Conservation (phyloP, 2,113 vertebrate species). For the Protobothrops mucrosquamatus region DNA sequence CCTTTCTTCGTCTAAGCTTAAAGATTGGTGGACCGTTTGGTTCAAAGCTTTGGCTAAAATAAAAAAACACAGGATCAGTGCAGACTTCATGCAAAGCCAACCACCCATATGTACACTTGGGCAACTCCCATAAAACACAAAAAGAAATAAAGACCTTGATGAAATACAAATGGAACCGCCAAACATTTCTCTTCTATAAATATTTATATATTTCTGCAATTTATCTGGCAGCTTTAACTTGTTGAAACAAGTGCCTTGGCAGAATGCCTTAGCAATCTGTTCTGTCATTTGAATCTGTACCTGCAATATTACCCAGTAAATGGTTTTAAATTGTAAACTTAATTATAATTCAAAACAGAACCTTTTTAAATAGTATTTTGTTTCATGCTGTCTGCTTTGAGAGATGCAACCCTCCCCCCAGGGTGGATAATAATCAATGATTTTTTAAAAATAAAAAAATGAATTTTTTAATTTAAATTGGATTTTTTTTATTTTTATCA, state of each 20-base stretch:
- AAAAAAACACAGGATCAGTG: not conserved
- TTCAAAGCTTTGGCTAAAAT: not conserved
- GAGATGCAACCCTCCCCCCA: not conserved
- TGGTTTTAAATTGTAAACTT: not conserved
- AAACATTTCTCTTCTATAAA: not conserved
- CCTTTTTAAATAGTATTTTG: not conserved
- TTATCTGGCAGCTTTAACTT: not conserved
- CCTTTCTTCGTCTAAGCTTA: constrained; percentile 1
- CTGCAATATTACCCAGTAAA: not conserved
- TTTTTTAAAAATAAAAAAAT: too few relatives aligned
- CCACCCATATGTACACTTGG: not conserved
- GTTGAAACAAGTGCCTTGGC: not conserved
- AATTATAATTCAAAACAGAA: not conserved
- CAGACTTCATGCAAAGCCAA: not conserved
- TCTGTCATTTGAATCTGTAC: constrained; percentile 6
- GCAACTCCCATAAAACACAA: not conserved
- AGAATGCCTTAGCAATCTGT: not conserved
- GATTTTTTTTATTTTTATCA: too few relatives aligned
- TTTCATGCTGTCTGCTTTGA: not conserved
- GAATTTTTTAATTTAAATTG: too few relatives aligned
- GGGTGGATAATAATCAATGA: too few relatives aligned
- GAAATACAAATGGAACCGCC: not conserved
- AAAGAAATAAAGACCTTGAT: not conserved
- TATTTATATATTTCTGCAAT: not conserved
- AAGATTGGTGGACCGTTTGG: constrained; percentile 5